Base-by-base conservation (phyloP, 1,140 invertebrate species). In the Dufourea novaeangliae region DNA sequence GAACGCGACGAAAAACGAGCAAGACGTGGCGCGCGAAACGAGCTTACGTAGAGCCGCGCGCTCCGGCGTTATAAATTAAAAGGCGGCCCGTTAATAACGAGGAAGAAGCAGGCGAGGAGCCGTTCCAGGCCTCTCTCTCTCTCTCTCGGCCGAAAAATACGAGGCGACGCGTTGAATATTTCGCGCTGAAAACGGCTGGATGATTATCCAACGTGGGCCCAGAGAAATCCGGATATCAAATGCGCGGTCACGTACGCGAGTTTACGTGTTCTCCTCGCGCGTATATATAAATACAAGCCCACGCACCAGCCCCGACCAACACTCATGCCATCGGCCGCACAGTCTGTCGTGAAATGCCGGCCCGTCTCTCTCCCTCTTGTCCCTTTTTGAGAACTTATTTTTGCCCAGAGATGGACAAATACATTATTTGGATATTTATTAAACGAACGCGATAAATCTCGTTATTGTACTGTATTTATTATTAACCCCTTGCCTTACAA, bases 331-430 rank as follows among this genome's bases (percentile, higher is more conserved):
- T 6, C n/a, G 2, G 34, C 6, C 34, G 59, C 52, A 29, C 52
- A 56, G n/a, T 50, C 54, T 77, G 74, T 77, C 72, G 64, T 69
- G 64, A 39, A 66, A 52, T 37, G 29, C 29, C 11, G 50, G 50
- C 5, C 20, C 56, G 32, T 52, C 62, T 25, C 50, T 39, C 32
- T 22, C 52, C 29, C n/a, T 54, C 81, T 44, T 80, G 83, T 79
- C 83, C 77, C 61, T 32, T 11, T 61, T 77, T 74, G 85, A 86
- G 86, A 84, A 85, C 87, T 27, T 88, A 88, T 89, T n/a, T n/a
- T n/a, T n/a, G n/a, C n/a, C n/a, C n/a, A n/a, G n/a, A n/a, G n/a
- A n/a, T n/a, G n/a, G n/a, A n/a, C n/a, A n/a, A n/a, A n/a, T n/a
- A n/a, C n/a, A n/a, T n/a, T n/a, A n/a, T n/a, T n/a, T n/a, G n/a